These are phyloP conservation scores for Phocides pigmalion DNA, from an alignment of 1,140 invertebrate species.

Conservation along the genomic window DNA sequence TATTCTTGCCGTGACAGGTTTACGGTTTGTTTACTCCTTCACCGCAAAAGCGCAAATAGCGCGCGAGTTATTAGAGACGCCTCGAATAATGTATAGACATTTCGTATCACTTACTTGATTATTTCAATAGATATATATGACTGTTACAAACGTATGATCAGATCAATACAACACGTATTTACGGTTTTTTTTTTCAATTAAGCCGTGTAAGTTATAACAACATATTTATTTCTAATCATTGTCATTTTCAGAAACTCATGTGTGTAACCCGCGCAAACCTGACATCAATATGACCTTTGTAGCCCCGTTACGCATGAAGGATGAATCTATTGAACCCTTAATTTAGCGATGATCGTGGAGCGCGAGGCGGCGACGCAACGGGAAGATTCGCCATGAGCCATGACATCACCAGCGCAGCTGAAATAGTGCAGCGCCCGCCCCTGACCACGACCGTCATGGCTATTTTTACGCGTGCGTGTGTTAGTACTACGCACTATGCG, in stretches of 20 bases:
- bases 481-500: conserved; percentile 10
- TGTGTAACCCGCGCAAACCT: too few species aligned
- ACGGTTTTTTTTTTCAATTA: neutral
- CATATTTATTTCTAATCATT: too few species aligned
- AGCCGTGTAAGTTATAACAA: neutral
- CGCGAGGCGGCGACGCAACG: neutral
- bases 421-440: conserved; percentile 44
- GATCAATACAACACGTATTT: neutral
- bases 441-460: conserved; percentile 52
- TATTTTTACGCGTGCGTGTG: conserved; percentile 46
- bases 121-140: too few species aligned
- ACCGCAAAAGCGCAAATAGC: neutral
- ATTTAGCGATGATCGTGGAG: conserved; percentile 1
- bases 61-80: neutral
- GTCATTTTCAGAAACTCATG: too few species aligned
- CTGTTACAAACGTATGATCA: too few species aligned
- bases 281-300: neutral
- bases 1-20: neutral
- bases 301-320: neutral
- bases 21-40: neutral
- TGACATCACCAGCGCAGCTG: conserved; percentile 34
- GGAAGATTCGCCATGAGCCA: conserved; percentile 1
- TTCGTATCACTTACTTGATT: neutral
- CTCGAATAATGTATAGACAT: neutral
- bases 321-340: conserved; percentile 4